These are phyloP conservation scores for Metridium senile DNA, from an alignment of 92 coral and sea anemone genomes.

Conservation along the genomic window DNA sequence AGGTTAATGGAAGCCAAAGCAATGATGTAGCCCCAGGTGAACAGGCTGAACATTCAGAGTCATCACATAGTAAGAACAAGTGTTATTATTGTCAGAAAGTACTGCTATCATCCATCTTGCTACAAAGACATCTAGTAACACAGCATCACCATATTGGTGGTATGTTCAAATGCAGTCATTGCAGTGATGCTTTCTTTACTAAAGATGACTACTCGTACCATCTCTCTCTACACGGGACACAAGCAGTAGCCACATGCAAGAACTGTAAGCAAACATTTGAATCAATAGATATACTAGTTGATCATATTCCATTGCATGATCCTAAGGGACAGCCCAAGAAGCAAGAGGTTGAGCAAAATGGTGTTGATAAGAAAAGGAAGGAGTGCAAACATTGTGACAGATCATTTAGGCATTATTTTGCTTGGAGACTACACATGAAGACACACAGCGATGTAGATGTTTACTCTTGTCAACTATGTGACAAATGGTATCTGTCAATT, in stretches of 20 bases:
- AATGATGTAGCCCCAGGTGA: neutral
- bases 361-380: neutral
- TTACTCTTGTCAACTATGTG: conserved; percentile 10
- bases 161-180: conserved; percentile 5
- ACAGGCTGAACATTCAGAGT: neutral
- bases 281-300: conserved; percentile 15
- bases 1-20: neutral
- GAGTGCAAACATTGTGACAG: conserved; percentile 6
- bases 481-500: conserved; percentile 10
- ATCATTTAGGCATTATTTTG: conserved; percentile 19
- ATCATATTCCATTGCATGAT: conserved; percentile 4
- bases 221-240: conserved; percentile 6
- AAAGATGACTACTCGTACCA: conserved; percentile 13
- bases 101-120: neutral
- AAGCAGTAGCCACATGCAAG: neutral
- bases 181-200: conserved; percentile 8
- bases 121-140: conserved; percentile 17
- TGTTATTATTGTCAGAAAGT: conserved; percentile 14
- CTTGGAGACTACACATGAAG: conserved; percentile 18
- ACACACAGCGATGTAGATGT: conserved; percentile 10
- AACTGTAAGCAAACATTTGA: conserved; percentile 1
- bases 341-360: neutral
- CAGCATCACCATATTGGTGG: conserved; percentile 20
- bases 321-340: neutral
- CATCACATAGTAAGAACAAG: neutral